phyloP scores from a whole-genome alignment of 2,888 invertebrate species.

The Blomia tropicalis region DNA sequence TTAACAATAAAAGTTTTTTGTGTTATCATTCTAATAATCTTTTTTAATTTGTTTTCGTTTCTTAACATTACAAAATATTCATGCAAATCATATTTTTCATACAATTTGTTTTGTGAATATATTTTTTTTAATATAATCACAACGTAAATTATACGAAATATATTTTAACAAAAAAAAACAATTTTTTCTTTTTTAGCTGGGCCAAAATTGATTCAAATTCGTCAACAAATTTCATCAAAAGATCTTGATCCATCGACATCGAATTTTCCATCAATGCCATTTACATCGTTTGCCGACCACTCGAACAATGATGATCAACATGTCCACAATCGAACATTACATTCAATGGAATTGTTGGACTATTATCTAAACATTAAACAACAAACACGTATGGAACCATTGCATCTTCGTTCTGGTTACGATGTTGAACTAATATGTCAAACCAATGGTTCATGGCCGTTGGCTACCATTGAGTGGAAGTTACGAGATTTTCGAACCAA shows the following conservation, averaged over 20 bases:
- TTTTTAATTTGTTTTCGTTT: no score
- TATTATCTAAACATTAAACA: background rate
- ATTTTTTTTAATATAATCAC: no score
- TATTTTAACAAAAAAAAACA: no score
- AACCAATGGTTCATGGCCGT: background rate
- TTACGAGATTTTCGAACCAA: background rate
- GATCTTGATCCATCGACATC: background rate
- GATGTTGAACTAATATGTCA: background rate
- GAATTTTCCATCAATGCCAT: background rate
- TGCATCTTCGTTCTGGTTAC: constrained; percentile 5
- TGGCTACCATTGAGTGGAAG: background rate
- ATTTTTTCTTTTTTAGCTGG: background rate
- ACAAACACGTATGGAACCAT: background rate
- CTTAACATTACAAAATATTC: no score
- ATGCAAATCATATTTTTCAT: background rate
- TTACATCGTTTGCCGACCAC: background rate
- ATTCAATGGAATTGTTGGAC: constrained; percentile 8
- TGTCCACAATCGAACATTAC: constrained; percentile 2
- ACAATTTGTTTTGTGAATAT: background rate
- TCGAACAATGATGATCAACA: background rate
- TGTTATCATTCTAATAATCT: no score
- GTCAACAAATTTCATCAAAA: background rate
- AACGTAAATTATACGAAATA: no score
- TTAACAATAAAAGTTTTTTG: no score
- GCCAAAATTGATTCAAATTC: constrained; percentile 7